These are phyloP conservation scores for Lasioglossum morio DNA, from an alignment of 2,888 invertebrate species.

Conservation along the genomic window DNA sequence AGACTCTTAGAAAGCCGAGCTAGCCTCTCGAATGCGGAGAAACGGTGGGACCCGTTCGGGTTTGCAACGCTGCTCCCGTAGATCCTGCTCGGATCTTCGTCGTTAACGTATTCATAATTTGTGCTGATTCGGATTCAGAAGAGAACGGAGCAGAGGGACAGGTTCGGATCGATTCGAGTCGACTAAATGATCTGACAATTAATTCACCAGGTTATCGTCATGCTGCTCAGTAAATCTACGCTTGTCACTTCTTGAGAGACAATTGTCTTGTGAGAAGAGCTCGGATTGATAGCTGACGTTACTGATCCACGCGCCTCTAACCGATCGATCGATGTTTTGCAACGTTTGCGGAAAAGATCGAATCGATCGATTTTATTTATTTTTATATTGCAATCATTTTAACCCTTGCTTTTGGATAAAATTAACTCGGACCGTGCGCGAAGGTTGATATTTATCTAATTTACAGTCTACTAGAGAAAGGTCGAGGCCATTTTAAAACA, in stretches of 20 bases:
- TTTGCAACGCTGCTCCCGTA: not conserved
- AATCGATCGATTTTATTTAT: not conserved
- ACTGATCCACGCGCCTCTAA: not conserved
- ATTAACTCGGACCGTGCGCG: not conserved
- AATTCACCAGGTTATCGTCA: not conserved
- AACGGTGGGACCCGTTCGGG: conserved; percentile 11
- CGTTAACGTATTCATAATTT: conserved; percentile 14
- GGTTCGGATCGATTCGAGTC: not conserved
- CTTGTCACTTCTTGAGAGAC: not conserved
- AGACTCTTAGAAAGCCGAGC: not conserved
- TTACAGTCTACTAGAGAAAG: not conserved
- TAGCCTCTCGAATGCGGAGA: not conserved
- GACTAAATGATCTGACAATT: not conserved
- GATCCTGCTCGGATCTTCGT: not conserved
- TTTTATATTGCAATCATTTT: not conserved
- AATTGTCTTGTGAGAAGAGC: not conserved
- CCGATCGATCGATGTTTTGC: not conserved
- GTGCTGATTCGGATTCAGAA: conserved; percentile 5
- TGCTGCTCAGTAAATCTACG: not conserved
- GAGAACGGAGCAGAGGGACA: not conserved
- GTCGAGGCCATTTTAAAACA: not conserved
- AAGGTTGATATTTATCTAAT: conserved; percentile 6
- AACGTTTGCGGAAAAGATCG: not conserved
- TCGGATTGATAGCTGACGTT: not conserved
- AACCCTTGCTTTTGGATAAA: not conserved